Evolutionary conservation across 2,797 vertebrate genomes (phyloP), one percentile per base, ranked within the genome.

Genomic region (Taenioides sp.): DNA sequence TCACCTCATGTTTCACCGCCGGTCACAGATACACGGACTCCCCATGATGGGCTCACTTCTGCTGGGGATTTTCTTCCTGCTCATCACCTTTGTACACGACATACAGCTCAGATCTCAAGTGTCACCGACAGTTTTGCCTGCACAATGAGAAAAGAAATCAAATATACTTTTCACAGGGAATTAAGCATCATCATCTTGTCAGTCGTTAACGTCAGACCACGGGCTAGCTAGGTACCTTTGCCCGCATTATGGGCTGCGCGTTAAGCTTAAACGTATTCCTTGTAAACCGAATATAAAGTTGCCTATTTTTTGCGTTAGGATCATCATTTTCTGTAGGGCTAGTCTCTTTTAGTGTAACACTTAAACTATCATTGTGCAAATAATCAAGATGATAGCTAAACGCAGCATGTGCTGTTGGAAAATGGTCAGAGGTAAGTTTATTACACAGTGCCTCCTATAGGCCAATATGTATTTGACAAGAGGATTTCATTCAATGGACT

Each of bases 371-470:
- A 7, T 16, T 59, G 57, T 59, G 17, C 25, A 28, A 27, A 27
- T 59, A 11, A 59, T 28, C 4, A 17, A 2, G 22, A 59, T 23
- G 34, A 40, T 37, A 23, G n/a, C n/a, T 1, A 23, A 61, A 7
- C 1, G 40, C 16, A 65, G 40, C 40, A 4, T 49, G 63, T 27
- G 40, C 40, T 17, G 52, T 22, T 50, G 23, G 10, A 2, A n/a
- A 58, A 18, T 43, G 12, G n/a, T 50, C 72, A 43, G 62, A 3
- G 12, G 20, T 49, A 11, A 70, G 7, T 9, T 27, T n/a, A 43
- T 27, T 59, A 20, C 34, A 59, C 23, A 88, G 82, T 76, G 84
- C 85, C 87, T 76, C 85, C 88, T 82, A 79, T 82, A 60, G 86
- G 70, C 60, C 25, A 66, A 62, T 37, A 34, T 37, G 31, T 37